A percentile compares a stretch with the other conserved stretches of the same genome.
These are phyloP conservation scores for Lacerta agilis DNA, from an alignment of 2,797 vertebrate species.

Conservation along the genomic window DNA sequence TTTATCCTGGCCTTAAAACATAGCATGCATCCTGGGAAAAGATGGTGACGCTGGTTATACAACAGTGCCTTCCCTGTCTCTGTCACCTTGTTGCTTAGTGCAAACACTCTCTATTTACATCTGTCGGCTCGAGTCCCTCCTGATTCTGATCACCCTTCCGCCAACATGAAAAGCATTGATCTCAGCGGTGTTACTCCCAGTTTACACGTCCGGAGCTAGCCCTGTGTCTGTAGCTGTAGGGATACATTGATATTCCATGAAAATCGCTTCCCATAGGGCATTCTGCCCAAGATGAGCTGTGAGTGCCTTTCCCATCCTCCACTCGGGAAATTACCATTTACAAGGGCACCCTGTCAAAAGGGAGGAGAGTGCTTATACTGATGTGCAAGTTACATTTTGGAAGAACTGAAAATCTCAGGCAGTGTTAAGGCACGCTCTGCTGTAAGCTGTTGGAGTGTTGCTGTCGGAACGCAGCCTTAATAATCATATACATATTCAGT, in stretches of 20 bases:
- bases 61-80: slow-evolving; percentile 32
- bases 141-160: slow-evolving; percentile 27
- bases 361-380: slow-evolving; percentile 60
- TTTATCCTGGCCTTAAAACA: slow-evolving; percentile 12
- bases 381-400: slow-evolving; percentile 68
- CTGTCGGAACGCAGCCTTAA: slow-evolving; percentile 56
- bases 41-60: slow-evolving; percentile 20
- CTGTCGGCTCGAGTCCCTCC: neutral
- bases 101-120: neutral
- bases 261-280: slow-evolving; percentile 53
- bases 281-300: slow-evolving; percentile 53
- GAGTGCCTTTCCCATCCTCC: slow-evolving; percentile 54
- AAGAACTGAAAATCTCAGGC: slow-evolving; percentile 72
- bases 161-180: neutral
- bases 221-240: slow-evolving; percentile 26
- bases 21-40: slow-evolving; percentile 27
- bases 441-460: slow-evolving; percentile 66
- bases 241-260: slow-evolving; percentile 57
- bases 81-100: slow-evolving; percentile 6
- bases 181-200: neutral
- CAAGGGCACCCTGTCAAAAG: slow-evolving; percentile 75
- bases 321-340: slow-evolving; percentile 72
- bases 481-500: slow-evolving; percentile 67
- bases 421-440: slow-evolving; percentile 61
- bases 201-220: slow-evolving; percentile 11